Base-by-base conservation (phyloP, 2,888 invertebrate species). In the Agonopterix arenella region DNA sequence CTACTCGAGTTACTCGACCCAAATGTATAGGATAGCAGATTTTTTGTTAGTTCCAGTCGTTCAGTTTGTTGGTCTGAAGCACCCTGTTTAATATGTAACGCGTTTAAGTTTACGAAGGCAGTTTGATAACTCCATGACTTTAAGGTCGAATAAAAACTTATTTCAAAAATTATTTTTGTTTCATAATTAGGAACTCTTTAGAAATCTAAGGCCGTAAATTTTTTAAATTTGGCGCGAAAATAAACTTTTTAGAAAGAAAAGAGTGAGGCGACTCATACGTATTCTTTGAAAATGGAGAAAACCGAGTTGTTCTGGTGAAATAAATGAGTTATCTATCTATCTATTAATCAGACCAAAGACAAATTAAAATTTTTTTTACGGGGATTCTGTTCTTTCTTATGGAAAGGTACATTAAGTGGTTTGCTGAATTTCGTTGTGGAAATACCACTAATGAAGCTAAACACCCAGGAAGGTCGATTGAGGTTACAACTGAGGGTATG, bases 301-400 rank as follows among this genome's bases (percentile, higher is more conserved):
- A 2, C 7, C 7, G 42, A 42, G n/a, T n/a, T n/a, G n/a, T n/a
- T n/a, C n/a, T n/a, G n/a, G n/a, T n/a, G n/a, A n/a, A n/a, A n/a
- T n/a, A n/a, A n/a, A n/a, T n/a, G n/a, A n/a, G n/a, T n/a, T n/a
- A n/a, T n/a, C n/a, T n/a, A n/a, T n/a, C n/a, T n/a, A n/a, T n/a
- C n/a, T n/a, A n/a, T n/a, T n/a, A n/a, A 46, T 10, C 46, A 46
- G 36, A 46, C 37, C 36, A 36, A 46, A 36, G 37, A 46, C 37
- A 36, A 46, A 46, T 36, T 36, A 46, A 46, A 46, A 16, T 46
- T 38, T 46, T 46, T 46, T 38, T 46, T 46, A 46, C 8, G 46
- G 16, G 8, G 41, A 16, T 7, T 46, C 40, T 46, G 46, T 40
- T 5, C 46, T 11, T 11, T 46, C 46, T 46, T 40, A 46, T 46